Evolutionary conservation across 2,888 invertebrate species (phyloP).

Genomic region (Dione juno): DNA sequence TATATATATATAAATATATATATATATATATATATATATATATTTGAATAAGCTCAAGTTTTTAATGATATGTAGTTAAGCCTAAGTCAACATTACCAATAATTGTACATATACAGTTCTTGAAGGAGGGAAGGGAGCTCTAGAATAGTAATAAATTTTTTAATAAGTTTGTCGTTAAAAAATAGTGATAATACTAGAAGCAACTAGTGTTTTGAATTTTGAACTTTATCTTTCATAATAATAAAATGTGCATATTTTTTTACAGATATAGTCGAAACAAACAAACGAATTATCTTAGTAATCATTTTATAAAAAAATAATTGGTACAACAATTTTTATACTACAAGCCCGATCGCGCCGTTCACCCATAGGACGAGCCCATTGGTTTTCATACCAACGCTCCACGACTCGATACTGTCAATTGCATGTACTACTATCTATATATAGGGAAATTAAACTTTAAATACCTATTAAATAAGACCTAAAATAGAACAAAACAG

Average conservation of each 20-base stretch:
- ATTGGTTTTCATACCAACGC: conserved; percentile 49
- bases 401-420: conserved; percentile 52
- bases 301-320: not conserved
- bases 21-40: no score
- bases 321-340: not conserved
- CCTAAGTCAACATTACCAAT: no score
- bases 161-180: no score
- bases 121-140: no score
- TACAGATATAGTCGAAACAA: not conserved
- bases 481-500: conserved; percentile 29
- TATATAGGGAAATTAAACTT: conserved; percentile 37
- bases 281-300: not conserved
- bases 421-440: conserved; percentile 49
- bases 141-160: no score
- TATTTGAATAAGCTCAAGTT: no score
- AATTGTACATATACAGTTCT: no score
- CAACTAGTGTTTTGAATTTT: no score
- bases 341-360: conserved; percentile 47
- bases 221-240: no score
- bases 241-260: no score
- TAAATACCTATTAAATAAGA: conserved; percentile 32
- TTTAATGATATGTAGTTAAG: no score
- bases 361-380: conserved; percentile 50
- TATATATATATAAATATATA: no score
- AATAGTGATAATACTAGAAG: not conserved